These are phyloP conservation scores for Ammodytes dubius DNA, from an alignment of 2,113 vertebrate genomes.

Conservation along the genomic window DNA sequence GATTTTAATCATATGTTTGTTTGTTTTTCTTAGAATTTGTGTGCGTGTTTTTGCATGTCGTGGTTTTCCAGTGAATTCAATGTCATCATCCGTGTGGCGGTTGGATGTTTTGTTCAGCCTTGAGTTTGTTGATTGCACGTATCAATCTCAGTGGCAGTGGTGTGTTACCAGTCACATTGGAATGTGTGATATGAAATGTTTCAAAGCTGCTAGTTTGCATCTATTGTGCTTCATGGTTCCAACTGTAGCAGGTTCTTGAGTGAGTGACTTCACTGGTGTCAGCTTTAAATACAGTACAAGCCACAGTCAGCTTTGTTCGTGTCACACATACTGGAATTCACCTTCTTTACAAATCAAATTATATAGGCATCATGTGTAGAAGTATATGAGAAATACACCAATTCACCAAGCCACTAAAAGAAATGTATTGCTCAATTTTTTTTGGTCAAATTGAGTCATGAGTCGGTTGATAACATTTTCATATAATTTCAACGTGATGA, in stretches of 20 bases:
- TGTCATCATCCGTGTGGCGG: neutral
- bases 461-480: too few relatives aligned
- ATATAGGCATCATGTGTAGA: neutral
- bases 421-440: neutral
- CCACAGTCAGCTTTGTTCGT: neutral
- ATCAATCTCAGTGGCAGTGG: neutral
- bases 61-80: neutral
- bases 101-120: neutral
- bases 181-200: conserved; percentile 47
- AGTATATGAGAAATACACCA: neutral
- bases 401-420: neutral
- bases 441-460: neutral
- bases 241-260: conserved; percentile 5
- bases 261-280: neutral
- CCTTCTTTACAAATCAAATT: neutral
- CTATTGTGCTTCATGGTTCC: conserved; percentile 35
- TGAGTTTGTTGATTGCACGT: conserved; percentile 21
- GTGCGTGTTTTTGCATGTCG: neutral
- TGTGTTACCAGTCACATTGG: conserved; percentile 30
- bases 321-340: neutral
- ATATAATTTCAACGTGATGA: too few relatives aligned
- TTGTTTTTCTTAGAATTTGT: conserved; percentile 8
- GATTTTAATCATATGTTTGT: conserved; percentile 11
- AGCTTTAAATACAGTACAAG: neutral
- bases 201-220: neutral